Evolutionary conservation across 2,797 vertebrate species (phyloP), one percentile per base, ranked within the genome.

Genomic region (Varecia variegata): DNA sequence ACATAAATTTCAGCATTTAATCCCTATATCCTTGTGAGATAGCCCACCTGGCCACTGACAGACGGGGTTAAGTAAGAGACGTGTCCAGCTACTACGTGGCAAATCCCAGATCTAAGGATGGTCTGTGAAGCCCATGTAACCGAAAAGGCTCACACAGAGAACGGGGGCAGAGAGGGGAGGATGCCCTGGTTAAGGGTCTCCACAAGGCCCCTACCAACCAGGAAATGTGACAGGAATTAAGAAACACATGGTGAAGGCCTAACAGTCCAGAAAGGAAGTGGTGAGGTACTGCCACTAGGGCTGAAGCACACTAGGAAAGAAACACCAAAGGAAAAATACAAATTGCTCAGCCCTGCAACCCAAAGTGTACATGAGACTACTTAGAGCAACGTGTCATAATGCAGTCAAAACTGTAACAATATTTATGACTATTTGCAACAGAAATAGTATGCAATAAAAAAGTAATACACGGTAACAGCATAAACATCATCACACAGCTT

Each of bases 401-500:
- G 58, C 84, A 88, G 80, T 76, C 92, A 65, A 32, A 80, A 90
- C 43, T 35, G 52, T n/a, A 81, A 74, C 84, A 70, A 58, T 94
- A 92, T 94, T 94, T 93, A 92, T 21, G 35, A 73, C 92, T 88
- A 67, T 96, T 52, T 97, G 90, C 84, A 71, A 86, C 73, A 68
- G 76, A 97, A 96, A 92, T 14, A 93, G 84, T 56, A 77, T 0
- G 17, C 50, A 14, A 70, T 95, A 93, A 93, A 94, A 80, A 73
- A 73, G 95, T 47, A 84, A 92, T 54, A 52, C 5, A 87, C 17
- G 47, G 89, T 21, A 83, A 58, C 32, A 54, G 87, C 47, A 38
- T 60, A 92, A 95, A 92, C 71, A 62, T 30, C 86, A 32, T 13
- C 77, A 35, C 3, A 30, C 79, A 71, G 79, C 83, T 58, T n/a